A percentile compares a stretch with the other conserved stretches of the same genome.
Conservation (phyloP, 2,113 vertebrate genomes). For the Microtus richardsoni region DNA sequence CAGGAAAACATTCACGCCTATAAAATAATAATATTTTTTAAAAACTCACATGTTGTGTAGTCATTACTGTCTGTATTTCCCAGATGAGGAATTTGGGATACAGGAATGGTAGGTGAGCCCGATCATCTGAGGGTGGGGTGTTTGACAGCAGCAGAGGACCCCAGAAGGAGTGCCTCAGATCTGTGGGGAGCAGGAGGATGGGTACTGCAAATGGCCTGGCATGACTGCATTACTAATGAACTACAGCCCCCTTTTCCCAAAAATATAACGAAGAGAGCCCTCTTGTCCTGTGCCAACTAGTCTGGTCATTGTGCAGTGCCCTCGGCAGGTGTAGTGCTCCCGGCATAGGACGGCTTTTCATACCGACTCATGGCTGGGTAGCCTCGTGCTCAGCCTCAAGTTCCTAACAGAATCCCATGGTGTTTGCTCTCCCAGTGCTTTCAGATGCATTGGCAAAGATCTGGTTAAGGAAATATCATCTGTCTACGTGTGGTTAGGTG, state of each 20-base stretch:
- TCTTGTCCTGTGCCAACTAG: rapidly evolving
- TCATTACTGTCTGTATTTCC: neutral
- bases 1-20: neutral
- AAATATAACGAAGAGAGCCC: neutral
- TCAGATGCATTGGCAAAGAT: neutral
- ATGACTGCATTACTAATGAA: neutral
- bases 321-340: rapidly evolving
- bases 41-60: neutral
- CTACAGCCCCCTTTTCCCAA: neutral
- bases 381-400: neutral
- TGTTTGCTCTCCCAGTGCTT: neutral
- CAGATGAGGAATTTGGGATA: neutral
- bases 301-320: neutral
- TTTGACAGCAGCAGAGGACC: neutral
- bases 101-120: neutral
- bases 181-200: neutral
- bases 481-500: neutral
- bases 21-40: neutral
- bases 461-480: neutral
- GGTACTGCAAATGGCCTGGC: neutral
- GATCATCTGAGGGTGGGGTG: neutral
- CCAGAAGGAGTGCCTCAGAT: neutral
- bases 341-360: neutral
- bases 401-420: neutral
- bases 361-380: neutral